Base-by-base conservation (phyloP, 2,888 invertebrate species). In the Apomyelois bistriatella region DNA sequence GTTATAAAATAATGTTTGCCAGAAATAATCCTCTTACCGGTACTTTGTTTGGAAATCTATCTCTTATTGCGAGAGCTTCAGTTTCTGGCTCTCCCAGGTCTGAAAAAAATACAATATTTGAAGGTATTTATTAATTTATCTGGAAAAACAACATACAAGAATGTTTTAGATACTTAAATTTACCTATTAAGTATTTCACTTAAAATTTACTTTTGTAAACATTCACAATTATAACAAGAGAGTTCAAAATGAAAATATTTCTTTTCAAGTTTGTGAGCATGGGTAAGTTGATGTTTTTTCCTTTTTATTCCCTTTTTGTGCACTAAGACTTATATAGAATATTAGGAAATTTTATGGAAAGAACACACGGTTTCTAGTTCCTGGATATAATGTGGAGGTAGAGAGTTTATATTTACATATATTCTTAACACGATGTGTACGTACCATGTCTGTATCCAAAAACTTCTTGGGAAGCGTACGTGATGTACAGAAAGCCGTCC, bases 391-490 rank as follows among this genome's bases (percentile, higher is more conserved):
- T n/a, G n/a, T n/a, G n/a, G n/a, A n/a, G n/a, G n/a, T n/a, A n/a
- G n/a, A n/a, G n/a, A n/a, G n/a, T n/a, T n/a, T n/a, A 22, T 22
- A 2, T 22, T 22, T 3, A 3, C 22, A 5, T 22, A 5, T 5
- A 3, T 22, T 22, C 5, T 5, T 22, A 22, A 3, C 22, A 22
- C 22, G 22, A 22, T 22, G 22, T 22, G 4, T 4, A 7, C 80
- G 78, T 59, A 85, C 89, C 84, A 66, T 88, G 85, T 62, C 88
- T 80, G 56, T 85, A 90, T 9, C 97, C 97, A 76, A 97, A 97
- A 64, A 95, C 95, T 88, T 97, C 97, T 85, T 97, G 97, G 17
- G 96, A 96, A 0, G 97, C 96, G 74, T 97, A 97, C 0, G 96
- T 96, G 68, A 97, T 93, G 78, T 97, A 97, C 0, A 97, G 92